Evolutionary conservation across 1,140 invertebrate species (phyloP), one percentile per base, ranked within the genome.

Genomic region (Drosophila subpulchrella): DNA sequence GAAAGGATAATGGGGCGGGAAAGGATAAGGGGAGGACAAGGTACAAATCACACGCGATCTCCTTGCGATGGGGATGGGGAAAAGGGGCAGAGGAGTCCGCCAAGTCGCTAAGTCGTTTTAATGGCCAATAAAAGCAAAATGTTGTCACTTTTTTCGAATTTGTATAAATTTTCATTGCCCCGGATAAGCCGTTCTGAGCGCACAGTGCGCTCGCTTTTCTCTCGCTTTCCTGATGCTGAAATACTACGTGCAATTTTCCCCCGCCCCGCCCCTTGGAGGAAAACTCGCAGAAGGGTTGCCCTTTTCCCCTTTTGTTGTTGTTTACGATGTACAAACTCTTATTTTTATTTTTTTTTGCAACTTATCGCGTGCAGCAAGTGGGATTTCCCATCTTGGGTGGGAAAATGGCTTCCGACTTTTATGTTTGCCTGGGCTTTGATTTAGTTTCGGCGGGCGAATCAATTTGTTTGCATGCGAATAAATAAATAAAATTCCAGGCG

Each of bases 111-210:
- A 91, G 90, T 91, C 90, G 78, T 78, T 91, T 91, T 91, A 91
- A 91, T 91, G 90, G 90, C 90, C 90, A 91, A 91, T 91, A 91
- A 91, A 91, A 91, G 90, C 88, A 91, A 91, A 91, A 91, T 91
- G 90, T 91, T 91, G 90, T 91, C 90, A 91, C 90, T 88, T 90
- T 81, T 85, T 86, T 90, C 78, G 85, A 90, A 86, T 83, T 86
- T 86, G 82, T 90, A 88, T 91, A 91, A 91, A 91, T 91, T 89
- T 90, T 91, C 90, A 91, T 91, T 91, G 83, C 74, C 78, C 78
- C 71, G 90, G 90, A 91, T 91, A 91, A 91, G 90, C 90, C 90
- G 74, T 67, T 71, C 70, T 57, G 74, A 70, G 63, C 63, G 39
- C 63, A 62, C 63, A 67, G 59, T 65, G 44, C 59, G 36, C 46